Evolutionary conservation across 2,113 vertebrate species (phyloP).

Genomic region (Ceuthmochares aereus): DNA sequence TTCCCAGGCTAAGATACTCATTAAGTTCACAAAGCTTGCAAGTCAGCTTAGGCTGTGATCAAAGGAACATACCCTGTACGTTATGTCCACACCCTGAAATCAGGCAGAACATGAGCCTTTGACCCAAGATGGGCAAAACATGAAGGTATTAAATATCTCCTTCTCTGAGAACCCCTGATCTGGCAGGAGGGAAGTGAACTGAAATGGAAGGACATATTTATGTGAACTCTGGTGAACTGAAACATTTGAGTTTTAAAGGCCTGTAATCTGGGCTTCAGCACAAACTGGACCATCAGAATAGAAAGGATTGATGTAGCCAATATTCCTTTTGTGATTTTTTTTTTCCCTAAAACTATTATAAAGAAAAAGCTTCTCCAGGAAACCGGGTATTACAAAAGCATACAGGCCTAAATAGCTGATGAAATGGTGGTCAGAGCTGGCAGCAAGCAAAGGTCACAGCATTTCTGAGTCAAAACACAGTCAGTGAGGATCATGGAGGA

Average conservation of each 20-base stretch:
- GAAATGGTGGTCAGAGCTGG: not conserved
- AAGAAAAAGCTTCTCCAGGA: not conserved
- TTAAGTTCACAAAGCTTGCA: not conserved
- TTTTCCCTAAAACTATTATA: not conserved
- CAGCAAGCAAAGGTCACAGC: not conserved
- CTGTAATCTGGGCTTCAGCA: not conserved
- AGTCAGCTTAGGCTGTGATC: not conserved
- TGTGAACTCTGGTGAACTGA: not conserved
- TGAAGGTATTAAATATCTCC: not conserved
- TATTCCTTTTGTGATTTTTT: not conserved
- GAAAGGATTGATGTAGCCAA: not conserved
- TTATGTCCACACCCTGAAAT: not conserved
- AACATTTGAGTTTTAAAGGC: not conserved
- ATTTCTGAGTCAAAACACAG: not conserved
- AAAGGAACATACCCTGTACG: not conserved
- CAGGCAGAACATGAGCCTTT: not conserved
- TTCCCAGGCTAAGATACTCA: not conserved
- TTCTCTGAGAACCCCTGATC: not conserved
- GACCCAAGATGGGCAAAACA: not conserved
- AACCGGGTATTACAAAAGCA: not conserved
- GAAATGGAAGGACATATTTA: slow-evolving; percentile 1
- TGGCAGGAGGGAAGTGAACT: not conserved
- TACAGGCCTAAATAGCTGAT: not conserved
- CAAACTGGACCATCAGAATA: not conserved
- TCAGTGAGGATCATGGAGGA: not conserved